Base-by-base conservation (phyloP, 2,797 vertebrate species). In the Lacerta bilineata region DNA sequence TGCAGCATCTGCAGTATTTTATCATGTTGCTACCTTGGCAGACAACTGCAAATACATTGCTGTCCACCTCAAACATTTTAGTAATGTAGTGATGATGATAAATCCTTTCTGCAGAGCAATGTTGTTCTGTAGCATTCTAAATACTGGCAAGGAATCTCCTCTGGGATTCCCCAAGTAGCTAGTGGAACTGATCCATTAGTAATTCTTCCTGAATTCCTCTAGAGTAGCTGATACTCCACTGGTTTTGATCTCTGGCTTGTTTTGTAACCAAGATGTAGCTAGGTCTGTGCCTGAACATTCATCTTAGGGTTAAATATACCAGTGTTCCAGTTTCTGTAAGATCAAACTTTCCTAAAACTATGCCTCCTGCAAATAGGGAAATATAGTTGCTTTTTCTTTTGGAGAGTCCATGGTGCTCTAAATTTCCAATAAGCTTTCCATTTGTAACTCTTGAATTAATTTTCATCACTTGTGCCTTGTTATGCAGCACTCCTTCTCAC, bases 131-230 rank as follows among this genome's bases (percentile, higher is more conserved):
- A 17, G 25, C 23, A 68, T 27, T 76, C 72, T 78, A 39, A 66
- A 46, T 33, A 13, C 74, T 85, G 39, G 84, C 59, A 78, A 33
- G 59, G 39, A 77, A 43, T 43, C 55, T 77, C 59, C 55, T 77
- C 3, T 78, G 84, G 71, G 84, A 85, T 39, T 46, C 74, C 39
- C 39, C 39, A 20, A 33, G 84, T 33, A 77, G 74, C 59, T 91
- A 64, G 0, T 85, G 90, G 89, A 80, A 93, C 64, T 90, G 92
- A 90, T 91, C 86, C 89, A 91, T 50, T 91, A 92, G 93, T 94
- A 92, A 93, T 92, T 89, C 93, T 93, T 91, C 88, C 89, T 91
- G 89, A 89, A 86, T 86, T 91, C 94, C 20, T 25, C 33, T 23
- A 9, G 11, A 88, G 88, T 91, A 85, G 88, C 80, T 95, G 92